Evolutionary conservation across 1,140 invertebrate species (phyloP), one percentile per base, ranked within the genome.

Genomic region (Drosophila rufa): DNA sequence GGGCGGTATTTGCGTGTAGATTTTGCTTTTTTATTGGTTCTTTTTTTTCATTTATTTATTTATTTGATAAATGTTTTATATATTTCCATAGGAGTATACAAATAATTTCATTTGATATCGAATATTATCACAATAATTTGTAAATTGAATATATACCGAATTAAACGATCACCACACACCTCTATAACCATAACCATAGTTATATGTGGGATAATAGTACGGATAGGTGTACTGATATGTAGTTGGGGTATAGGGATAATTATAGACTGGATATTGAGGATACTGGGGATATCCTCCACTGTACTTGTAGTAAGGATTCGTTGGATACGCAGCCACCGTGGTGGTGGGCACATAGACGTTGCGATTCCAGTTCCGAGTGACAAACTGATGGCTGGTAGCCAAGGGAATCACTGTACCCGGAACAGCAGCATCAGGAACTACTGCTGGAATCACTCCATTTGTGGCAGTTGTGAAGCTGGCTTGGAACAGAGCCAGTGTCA

Each of bases 141-240:
- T 50, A n/a, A 45, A 22, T 30, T 27, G 11, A 38, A 25, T 15
- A n/a, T n/a, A n/a, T 40, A 27, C 33, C 25, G n/a, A 11, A 50
- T n/a, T 17, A 27, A 11, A 0, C n/a, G 11, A 46, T 70, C 40
- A 90, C 85, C 85, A 90, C 25, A 82, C 67, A 40, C 82, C 71
- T 53, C 82, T 85, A 43, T 87, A 77, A 25, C 86, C 62, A 67
- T 91, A 91, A 14, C 85, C 82, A 75, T 87, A 90, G 46, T 51
- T 67, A 48, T 84, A 45, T 4, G 48, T 33, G 14, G 68, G 68
- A 58, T 73, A 68, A 15, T 69, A 80, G 27, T 30, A 33, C 4
- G 83, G 83, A 71, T 87, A 91, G 0, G 69, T 47, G 30, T 79
- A 79, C 22, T 64, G 61, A 79, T 85, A 81, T 9, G 48, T 50